Conservation (phyloP, 2,113 vertebrate species). For the Artemisiospiza belli region DNA sequence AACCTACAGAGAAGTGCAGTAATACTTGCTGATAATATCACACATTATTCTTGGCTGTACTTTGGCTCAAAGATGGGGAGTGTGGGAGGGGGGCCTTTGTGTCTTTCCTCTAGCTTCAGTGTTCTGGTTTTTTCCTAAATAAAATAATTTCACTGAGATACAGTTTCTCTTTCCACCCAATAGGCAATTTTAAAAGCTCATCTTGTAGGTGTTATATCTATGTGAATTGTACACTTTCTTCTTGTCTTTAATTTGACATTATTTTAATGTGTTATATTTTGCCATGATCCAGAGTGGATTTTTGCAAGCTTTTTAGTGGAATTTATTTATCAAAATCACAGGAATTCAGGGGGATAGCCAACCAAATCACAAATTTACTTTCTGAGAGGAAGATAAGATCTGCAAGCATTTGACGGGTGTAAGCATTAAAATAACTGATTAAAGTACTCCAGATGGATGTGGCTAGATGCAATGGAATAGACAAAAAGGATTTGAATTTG, state of each 20-base stretch:
- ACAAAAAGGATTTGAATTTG: neutral
- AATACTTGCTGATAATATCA: slow-evolving; percentile 13
- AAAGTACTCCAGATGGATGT: neutral
- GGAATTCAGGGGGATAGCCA: neutral
- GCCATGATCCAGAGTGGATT: neutral
- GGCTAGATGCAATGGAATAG: neutral
- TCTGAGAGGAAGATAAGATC: neutral
- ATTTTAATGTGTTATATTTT: neutral
- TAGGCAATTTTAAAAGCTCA: neutral
- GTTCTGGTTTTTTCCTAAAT: neutral
- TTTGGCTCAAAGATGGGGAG: neutral
- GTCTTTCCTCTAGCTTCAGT: slow-evolving; percentile 8
- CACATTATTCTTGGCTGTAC: slow-evolving; percentile 22
- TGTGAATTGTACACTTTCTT: neutral
- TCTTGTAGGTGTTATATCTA: neutral
- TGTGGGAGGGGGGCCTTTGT: neutral
- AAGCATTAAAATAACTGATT: neutral
- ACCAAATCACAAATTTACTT: neutral
- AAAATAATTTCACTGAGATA: neutral
- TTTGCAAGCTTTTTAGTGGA: neutral
- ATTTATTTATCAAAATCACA: neutral
- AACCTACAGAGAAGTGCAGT: neutral
- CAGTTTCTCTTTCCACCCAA: neutral
- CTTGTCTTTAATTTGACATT: neutral
- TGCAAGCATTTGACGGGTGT: neutral